These are phyloP conservation scores for Lucilia cuprina DNA, from an alignment of 1,140 invertebrate genomes.

Conservation along the genomic window DNA sequence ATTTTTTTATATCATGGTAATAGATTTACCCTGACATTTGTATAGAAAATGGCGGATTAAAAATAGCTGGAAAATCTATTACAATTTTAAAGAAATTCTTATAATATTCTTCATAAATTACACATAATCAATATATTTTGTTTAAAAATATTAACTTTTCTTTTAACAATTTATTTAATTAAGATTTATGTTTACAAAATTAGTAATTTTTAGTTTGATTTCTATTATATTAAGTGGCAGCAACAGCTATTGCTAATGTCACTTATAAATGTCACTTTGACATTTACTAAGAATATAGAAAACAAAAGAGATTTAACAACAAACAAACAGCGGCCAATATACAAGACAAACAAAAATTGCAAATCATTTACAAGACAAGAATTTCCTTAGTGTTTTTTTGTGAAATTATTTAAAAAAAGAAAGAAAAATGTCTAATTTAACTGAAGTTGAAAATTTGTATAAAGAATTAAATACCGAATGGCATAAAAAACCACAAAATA, in stretches of 20 bases:
- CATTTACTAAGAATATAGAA: neutral
- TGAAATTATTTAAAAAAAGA: neutral
- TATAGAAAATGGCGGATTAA: constrained; percentile 36
- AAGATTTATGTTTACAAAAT: no score
- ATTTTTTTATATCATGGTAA: neutral
- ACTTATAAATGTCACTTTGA: neutral
- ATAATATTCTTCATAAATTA: neutral
- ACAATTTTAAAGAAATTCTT: neutral
- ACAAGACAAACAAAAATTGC: constrained; percentile 12
- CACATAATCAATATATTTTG: neutral
- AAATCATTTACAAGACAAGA: constrained; percentile 34
- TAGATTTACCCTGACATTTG: neutral
- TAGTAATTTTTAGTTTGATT: no score
- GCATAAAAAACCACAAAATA: constrained; percentile 71
- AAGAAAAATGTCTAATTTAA: constrained; percentile 13
- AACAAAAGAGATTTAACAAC: neutral
- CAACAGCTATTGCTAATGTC: neutral
- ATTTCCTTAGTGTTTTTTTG: neutral
- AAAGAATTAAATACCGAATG: constrained; percentile 79
- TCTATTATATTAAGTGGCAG: neutral
- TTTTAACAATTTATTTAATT: no score
- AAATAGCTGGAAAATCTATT: neutral
- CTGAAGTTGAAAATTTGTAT: constrained; percentile 63
- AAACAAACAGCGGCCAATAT: constrained; percentile 25
- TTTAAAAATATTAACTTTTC: neutral